Base-by-base conservation (phyloP, 2,113 vertebrate species). In the Solea solea region DNA sequence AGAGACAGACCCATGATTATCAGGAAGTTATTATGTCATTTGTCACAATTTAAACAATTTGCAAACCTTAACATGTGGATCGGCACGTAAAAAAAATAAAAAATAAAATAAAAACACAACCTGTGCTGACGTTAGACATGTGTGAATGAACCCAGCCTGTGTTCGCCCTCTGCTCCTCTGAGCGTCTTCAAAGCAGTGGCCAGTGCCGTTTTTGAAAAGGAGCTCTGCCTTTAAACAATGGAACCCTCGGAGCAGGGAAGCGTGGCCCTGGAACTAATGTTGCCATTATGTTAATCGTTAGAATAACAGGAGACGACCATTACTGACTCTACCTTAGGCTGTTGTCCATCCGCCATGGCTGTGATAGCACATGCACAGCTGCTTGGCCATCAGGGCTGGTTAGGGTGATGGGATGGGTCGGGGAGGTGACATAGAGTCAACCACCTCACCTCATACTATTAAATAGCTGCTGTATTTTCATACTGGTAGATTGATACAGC, bases 281-380 rank as follows among this genome's bases (percentile, higher is more conserved):
- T 87, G 79, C 84, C 71, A 93, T 93, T 93, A 92, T 85, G 88
- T 78, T 93, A 93, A 94, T 93, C 84, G 89, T 82, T 90, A 80
- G 81, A 93, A 93, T 90, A 94, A 93, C 93, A 93, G 83, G 68
- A 90, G 85, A 65, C 75, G 39, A 64, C 67, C 86, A 88, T 92
- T 86, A 90, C 87, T 78, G 84, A 90, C 83, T 77, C 86, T 51
- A 72, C 67, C 53, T 58, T 49, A 14, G 81, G 78, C 78, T 82
- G 73, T 80, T 64, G 64, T 86, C 69, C 69, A 45, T 72, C 70
- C 45, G 27, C 69, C 42, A 2, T 45, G 10, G 80, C 61, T 78
- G 60, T 41, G 10, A 55, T 44, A 9, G 9, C 12, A 64, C 73
- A 68, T 58, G 52, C 28, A 3, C 62, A 65, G 69, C 69, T 8